phyloP scores from a whole-genome alignment of 2,888 invertebrate genomes.

The Agonopterix alstromeriana region DNA sequence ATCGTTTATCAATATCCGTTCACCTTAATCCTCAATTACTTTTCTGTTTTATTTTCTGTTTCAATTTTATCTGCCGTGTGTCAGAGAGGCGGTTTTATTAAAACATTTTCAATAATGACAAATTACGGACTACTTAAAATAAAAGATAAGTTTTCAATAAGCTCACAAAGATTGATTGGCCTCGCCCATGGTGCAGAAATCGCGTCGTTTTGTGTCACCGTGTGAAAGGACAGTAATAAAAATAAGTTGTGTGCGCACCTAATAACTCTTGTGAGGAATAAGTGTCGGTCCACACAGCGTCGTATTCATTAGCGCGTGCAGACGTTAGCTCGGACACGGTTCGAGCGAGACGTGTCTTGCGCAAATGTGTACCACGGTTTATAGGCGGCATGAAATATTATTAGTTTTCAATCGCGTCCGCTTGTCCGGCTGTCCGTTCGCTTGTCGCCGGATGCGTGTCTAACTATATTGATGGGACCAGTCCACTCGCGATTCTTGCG shows the following conservation, averaged over 20 bases:
- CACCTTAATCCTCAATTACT: background rate
- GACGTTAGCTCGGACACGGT: slow-evolving; percentile 12
- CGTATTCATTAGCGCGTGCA: slow-evolving; percentile 27
- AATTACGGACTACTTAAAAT: slow-evolving; percentile 2
- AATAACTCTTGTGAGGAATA: background rate
- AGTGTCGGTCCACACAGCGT: slow-evolving; percentile 5
- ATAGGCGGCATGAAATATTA: slow-evolving; percentile 46
- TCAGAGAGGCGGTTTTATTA: too few relatives aligned
- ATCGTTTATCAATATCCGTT: slow-evolving; percentile 3
- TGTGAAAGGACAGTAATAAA: background rate
- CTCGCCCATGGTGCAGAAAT: background rate
- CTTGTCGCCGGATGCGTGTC: slow-evolving; percentile 60
- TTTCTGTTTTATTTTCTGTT: too few relatives aligned
- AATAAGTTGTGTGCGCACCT: too few relatives aligned
- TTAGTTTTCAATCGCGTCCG: slow-evolving; percentile 56
- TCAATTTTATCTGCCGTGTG: too few relatives aligned
- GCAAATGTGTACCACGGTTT: slow-evolving; percentile 43
- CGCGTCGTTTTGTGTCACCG: background rate
- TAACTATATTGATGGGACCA: slow-evolving; percentile 61
- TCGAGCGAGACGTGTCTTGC: slow-evolving; percentile 31
- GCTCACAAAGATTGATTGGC: slow-evolving; percentile 6
- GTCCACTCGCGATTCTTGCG: slow-evolving; percentile 31
- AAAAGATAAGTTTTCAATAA: slow-evolving; percentile 5
- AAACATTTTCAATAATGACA: too few relatives aligned
- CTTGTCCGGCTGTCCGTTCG: slow-evolving; percentile 41